A percentile compares a stretch with the other conserved stretches of the same genome.
Evolutionary conservation across 2,888 invertebrate species (phyloP).

Genomic region (Scaptomyza polygonia): DNA sequence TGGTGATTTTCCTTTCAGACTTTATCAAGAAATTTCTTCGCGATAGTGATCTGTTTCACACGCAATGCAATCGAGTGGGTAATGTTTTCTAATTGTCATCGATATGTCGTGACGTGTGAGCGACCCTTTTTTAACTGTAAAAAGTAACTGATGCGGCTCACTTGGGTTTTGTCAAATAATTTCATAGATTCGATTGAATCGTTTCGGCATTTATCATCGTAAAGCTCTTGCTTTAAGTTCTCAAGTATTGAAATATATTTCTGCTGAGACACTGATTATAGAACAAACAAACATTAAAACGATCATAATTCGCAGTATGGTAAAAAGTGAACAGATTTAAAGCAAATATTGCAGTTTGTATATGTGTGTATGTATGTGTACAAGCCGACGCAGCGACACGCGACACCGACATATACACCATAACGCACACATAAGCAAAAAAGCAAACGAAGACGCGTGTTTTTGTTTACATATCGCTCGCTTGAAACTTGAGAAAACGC

Average conservation of each 20-base stretch:
- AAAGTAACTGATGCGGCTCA: background rate
- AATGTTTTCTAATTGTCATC: constrained; percentile 1
- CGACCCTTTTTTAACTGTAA: background rate
- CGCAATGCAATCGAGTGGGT: background rate
- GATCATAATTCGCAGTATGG: constrained; percentile 1
- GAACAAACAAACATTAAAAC: background rate
- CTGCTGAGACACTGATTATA: background rate
- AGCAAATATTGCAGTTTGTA: background rate
- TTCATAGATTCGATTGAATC: background rate
- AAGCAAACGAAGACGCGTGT: background rate
- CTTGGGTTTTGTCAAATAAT: background rate
- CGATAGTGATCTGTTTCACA: background rate
- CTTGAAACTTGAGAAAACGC: background rate
- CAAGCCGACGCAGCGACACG: background rate
- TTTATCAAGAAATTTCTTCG: background rate
- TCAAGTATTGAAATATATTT: background rate
- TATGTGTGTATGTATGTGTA: background rate
- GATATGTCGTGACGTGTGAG: background rate
- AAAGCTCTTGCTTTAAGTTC: background rate
- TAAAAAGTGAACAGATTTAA: background rate
- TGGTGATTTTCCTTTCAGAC: background rate
- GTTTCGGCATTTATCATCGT: background rate
- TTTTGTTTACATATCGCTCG: background rate
- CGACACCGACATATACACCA: too few relatives aligned
- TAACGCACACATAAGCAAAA: background rate